Base-by-base conservation (phyloP, 2,797 vertebrate species). In the Dallia pectoralis region DNA sequence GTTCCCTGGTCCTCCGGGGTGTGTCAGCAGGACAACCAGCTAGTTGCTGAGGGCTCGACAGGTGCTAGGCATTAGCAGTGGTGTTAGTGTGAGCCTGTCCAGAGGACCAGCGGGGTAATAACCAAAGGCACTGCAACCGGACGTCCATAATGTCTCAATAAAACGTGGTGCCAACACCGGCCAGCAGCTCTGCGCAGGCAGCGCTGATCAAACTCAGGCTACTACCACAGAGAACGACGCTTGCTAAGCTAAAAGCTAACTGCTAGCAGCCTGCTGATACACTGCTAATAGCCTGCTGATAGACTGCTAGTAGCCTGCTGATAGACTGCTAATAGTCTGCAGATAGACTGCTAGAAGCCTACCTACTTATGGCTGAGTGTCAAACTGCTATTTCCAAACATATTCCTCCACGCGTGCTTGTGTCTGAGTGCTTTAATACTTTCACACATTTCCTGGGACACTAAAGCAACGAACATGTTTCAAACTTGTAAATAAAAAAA, bases 51-150 rank as follows among this genome's bases (percentile, higher is more conserved):
- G 36, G 74, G 68, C 77, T 74, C 78, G 82, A 83, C 85, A 86
- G 83, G 85, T 86, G 85, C 77, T 69, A 73, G 64, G 61, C 78
- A 85, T 85, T 85, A 83, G 72, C 70, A 47, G 66, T 25, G 74
- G 71, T 79, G 79, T 71, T 70, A 77, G 72, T 49, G 75, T 9
- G 70, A 79, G 53, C 66, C 66, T 1, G 47, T 61, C 49, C 49
- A 49, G 27, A 62, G 72, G 53, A 75, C 33, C 32, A n/a, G n/a
- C 33, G 62, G 32, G 62, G 76, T 77, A 70, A 67, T 79, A 78
- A 82, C 77, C 77, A 81, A 74, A 81, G 77, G 77, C 79, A 80
- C 78, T 79, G 79, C 74, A 79, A 83, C 80, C 71, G 81, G 85
- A 85, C 69, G 49, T 74, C 75, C 70, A 80, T 79, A 83, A 84